Evolutionary conservation across 1,140 invertebrate genomes (phyloP), one percentile per base, ranked within the genome.

Genomic region (Eueides isabella): DNA sequence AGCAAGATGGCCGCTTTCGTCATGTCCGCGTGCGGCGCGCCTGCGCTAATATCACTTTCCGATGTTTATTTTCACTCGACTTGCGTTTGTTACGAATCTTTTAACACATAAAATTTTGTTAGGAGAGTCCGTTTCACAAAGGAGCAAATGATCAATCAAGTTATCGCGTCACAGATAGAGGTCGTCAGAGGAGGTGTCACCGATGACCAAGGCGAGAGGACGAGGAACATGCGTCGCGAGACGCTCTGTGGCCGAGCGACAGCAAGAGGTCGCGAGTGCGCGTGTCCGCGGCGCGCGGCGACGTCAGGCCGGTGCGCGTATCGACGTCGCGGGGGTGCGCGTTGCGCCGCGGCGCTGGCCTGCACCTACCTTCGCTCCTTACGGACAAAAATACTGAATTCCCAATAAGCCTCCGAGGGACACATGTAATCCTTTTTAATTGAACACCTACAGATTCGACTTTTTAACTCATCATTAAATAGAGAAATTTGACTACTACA

Each of bases 1-100:
- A 82, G 82, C 88, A 90, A 90, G 85, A 90, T 92, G 89, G 90
- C 90, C 87, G 91, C 85, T 86, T 78, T 92, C 86, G 84, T 90
- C 89, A 91, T 91, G 84, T 86, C 89, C 88, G 83, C 83, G 84
- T 76, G 81, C 70, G 77, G 73, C 85, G 90, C 91, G 91, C 91
- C 83, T 93, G 91, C 91, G 91, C 89, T 82, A 83, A 68, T 85
- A 80, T 78, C 85, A 86, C 84, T 83, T 72, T 84, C 79, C 82
- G 81, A 85, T 90, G 90, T 92, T 92, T 92, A 85, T 92, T 90
- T 92, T 91, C 88, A 91, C 89, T 81, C 81, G 77, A 80, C 68
- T 79, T 44, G 48, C 35, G 78, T 80, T 76, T 65, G 44, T 73
- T 80, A 78, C 55, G 66, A 62, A 72, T 77, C 44, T 67, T 72